Conservation (phyloP, 2,888 invertebrate genomes). For the Epirrita christyi region DNA sequence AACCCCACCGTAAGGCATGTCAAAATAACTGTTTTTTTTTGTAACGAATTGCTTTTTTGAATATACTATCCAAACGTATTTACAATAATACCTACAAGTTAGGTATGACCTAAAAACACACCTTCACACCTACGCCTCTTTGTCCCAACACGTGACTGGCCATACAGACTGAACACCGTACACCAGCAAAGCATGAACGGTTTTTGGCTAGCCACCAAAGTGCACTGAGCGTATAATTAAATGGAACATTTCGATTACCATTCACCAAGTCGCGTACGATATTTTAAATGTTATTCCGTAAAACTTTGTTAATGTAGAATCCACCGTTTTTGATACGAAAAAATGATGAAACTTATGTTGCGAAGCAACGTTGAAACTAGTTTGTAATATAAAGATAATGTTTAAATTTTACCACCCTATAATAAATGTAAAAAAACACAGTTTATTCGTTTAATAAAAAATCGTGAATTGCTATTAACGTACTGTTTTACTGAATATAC, state of each 20-base stretch:
- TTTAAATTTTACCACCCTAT: no score
- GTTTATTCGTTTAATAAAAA: no score
- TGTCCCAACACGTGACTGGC: conserved; percentile 14
- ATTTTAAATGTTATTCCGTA: conserved; percentile 26
- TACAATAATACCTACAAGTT: no score
- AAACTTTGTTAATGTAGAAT: conserved; percentile 12
- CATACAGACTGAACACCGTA: conserved; percentile 4
- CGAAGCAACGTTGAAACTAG: background rate
- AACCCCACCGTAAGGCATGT: no score
- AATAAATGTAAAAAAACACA: no score
- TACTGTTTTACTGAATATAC: no score
- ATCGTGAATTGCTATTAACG: no score
- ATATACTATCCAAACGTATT: no score
- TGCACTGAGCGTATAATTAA: conserved; percentile 44
- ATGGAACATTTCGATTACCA: conserved; percentile 41
- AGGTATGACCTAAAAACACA: background rate
- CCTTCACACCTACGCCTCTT: background rate
- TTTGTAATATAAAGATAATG: no score
- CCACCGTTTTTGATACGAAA: conserved; percentile 1
- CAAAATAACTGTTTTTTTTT: no score
- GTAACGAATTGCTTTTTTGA: no score
- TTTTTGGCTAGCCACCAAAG: conserved; percentile 43
- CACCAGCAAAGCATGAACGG: conserved; percentile 25
- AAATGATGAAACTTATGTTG: conserved; percentile 3
- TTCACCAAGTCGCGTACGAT: conserved; percentile 32